Base-by-base conservation (phyloP, 2,888 invertebrate genomes). In the Diloba caeruleocephala region DNA sequence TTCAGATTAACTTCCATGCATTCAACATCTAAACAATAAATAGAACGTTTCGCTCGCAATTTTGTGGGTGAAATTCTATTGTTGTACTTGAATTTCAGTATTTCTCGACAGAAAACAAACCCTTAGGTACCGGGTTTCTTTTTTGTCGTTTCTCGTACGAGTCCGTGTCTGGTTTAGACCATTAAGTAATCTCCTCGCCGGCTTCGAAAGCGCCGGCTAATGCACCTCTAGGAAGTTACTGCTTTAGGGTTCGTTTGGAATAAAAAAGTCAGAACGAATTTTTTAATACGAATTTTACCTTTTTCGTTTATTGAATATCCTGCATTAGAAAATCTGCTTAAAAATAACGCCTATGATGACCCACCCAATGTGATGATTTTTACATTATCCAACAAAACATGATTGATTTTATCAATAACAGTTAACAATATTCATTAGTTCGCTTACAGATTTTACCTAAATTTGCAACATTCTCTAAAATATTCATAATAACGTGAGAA, bases 171-270 rank as follows among this genome's bases (percentile, higher is more conserved):
- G 76, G 81, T 73, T 77, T 74, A 73, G 72, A 81, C 80, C 81
- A 82, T 82, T 82, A 84, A 78, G 78, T 84, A 83, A 83, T 84
- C 81, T 81, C 66, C 74, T 74, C 59, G 70, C 57, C 61, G 71
- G 62, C 62, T 71, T 70, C 78, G 68, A 78, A 81, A 81, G 78
- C 73, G 70, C 73, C 64, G 59, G 77, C 81, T 82, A 84, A 84
- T 84, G 84, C 83, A 82, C 78, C 78, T 75, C 74, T 67, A 63
- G 66, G 56, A 76, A 77, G 71, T 74, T 78, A 71, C 65, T 59
- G 63, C 61, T 76, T 39, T 58, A 59, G 58, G 53, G 62, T 76
- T 74, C 60, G 58, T 65, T 65, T 66, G 56, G 61, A 65, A 58
- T 59, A 56, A 51, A 31, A 51, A 62, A 62, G 43, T 42, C 46